Base-by-base conservation (phyloP, 2,113 vertebrate species). In the Silurus meridionalis region DNA sequence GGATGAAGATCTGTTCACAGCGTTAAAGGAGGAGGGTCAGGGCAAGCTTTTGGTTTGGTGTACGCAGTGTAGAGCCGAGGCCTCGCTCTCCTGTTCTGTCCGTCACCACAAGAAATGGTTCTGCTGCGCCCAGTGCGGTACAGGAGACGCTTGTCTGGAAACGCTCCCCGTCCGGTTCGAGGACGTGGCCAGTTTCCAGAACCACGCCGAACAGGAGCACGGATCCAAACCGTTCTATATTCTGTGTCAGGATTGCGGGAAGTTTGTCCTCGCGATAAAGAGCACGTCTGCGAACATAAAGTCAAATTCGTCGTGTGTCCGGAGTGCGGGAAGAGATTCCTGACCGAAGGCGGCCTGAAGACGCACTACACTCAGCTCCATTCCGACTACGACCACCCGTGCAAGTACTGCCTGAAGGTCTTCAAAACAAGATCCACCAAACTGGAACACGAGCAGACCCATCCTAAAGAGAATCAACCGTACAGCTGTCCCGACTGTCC, bases 401-500 rank as follows among this genome's bases (percentile, higher is more conserved):
- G 72, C 52, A 85, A 78, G 46, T 85, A 85, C 61, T 85, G 72
- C 64, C 46, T 84, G 19, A 84, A 84, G 69, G 67, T 84, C 17
- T 84, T 74, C 37, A 84, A 46, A 23, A 84, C 71, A 37, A 84
- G 71, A n/a, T 58, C 69, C 2, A n/a, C 58, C 15, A 84, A 84
- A 25, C 53, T 84, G 83, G 58, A 61, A 58, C 83, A 84, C n/a
- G 83, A 84, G 46, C 83, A 84, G 57, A 84, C 28, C 48, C 83
- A 77, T 28, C 83, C 58, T 6, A 75, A 84, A 8, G 57, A 77
- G 19, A 84, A 52, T n/a, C 50, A 71, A 6, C 53, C 67, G 2
- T 83, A 57, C 82, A 58, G 52, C 52, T 83, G 82, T 46, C 66
- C 82, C 14, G 21, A 77, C 53, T 84, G 83, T 84, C 58, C 46